phyloP scores from a whole-genome alignment of 2,113 vertebrate species.

The Ictalurus punctatus region DNA sequence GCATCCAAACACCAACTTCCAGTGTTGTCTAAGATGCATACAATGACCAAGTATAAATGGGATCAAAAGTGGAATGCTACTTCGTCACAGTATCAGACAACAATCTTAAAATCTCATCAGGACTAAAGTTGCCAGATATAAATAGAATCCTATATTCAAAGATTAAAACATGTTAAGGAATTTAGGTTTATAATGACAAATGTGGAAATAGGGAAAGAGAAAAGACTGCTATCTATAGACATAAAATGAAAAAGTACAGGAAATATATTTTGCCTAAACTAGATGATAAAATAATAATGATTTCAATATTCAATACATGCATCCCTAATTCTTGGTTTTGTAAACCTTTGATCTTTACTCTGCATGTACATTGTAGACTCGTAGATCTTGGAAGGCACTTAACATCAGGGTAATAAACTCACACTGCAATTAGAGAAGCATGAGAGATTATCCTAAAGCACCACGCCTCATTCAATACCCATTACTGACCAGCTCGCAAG shows the following conservation, averaged over 20 bases:
- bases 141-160: not conserved
- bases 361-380: too few species aligned
- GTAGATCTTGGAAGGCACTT: not conserved
- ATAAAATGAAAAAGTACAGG: not conserved
- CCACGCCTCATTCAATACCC: not conserved
- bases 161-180: conserved; percentile 1
- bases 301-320: not conserved
- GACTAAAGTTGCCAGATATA: not conserved
- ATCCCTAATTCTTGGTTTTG: not conserved
- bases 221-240: not conserved
- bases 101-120: not conserved
- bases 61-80: not conserved
- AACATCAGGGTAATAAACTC: not conserved
- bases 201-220: not conserved
- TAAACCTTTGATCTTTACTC: not conserved
- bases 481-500: conserved; percentile 10
- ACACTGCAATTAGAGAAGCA: conserved; percentile 13
- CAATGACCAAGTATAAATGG: not conserved
- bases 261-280: not conserved
- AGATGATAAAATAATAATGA: not conserved
- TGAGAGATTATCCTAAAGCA: conserved; percentile 29
- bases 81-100: not conserved
- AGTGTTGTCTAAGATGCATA: not conserved
- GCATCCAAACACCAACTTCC: not conserved
- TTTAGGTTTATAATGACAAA: not conserved